Conservation (phyloP, 2,797 vertebrate genomes). For the Poecilia gillii region DNA sequence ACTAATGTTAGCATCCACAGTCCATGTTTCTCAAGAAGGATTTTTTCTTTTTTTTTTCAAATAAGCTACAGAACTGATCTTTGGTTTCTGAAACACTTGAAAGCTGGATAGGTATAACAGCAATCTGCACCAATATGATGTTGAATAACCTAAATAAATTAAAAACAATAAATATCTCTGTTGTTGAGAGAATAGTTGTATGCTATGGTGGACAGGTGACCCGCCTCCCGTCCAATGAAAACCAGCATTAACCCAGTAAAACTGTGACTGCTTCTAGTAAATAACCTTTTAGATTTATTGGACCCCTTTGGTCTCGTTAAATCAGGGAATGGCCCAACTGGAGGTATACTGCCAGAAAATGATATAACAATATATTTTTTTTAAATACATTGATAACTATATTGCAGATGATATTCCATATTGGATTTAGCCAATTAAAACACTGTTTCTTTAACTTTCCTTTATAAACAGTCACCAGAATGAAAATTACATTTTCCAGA, state of each 20-base stretch:
- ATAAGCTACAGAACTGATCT: not conserved
- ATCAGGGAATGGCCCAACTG: not conserved
- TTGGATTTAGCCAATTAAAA: too few species aligned
- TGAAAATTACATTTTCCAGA: too few species aligned
- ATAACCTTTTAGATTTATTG: not conserved
- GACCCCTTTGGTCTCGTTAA: not conserved
- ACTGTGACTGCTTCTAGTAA: not conserved
- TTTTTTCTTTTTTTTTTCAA: too few species aligned
- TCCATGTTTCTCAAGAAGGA: not conserved
- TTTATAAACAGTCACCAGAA: too few species aligned
- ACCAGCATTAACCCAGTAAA: not conserved
- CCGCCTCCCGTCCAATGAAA: not conserved
- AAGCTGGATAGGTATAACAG: not conserved
- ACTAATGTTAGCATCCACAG: not conserved
- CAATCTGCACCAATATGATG: too few species aligned
- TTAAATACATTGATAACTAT: too few species aligned
- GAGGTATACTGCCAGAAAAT: too few species aligned
- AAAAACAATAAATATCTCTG: not conserved
- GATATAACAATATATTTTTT: too few species aligned
- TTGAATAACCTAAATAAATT: not conserved
- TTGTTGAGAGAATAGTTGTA: not conserved
- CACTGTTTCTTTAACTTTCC: too few species aligned
- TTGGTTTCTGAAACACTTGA: not conserved
- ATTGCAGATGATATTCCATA: too few species aligned
- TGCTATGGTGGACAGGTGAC: not conserved